Evolutionary conservation across 2,797 vertebrate genomes (phyloP), one percentile per base, ranked within the genome.

Genomic region (Melanotaenia pygmaea): DNA sequence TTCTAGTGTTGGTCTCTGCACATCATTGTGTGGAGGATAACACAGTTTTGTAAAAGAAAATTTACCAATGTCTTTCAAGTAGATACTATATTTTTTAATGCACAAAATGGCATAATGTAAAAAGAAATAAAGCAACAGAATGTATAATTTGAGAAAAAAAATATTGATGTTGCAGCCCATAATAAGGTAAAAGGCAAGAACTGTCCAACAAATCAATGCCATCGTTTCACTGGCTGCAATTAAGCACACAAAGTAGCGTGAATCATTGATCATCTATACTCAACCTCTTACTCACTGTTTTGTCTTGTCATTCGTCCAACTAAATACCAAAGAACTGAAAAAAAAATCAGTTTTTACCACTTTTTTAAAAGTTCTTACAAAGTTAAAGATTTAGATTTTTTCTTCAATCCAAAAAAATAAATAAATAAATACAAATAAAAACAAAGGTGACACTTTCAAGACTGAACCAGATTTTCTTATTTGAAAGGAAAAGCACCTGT

Each of bases 181-280:
- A 0, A 53, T n/a, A 34, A 74, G 79, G 77, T 87, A 77, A 86
- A 72, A 76, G 70, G 60, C 82, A 34, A 76, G 40, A 64, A 30
- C 28, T 62, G n/a, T 58, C 73, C 20, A 78, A 70, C 65, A 66
- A 77, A 87, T 88, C 86, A 77, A 76, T 89, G 66, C 64, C 37
- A 43, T 20, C 64, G 68, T 68, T 80, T 87, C 38, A 75, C 30
- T 64, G 59, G 58, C 32, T 80, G 66, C 72, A 83, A 73, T 84
- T 85, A 84, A 70, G 9, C 28, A 54, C 38, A 79, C 60, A 59
- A 45, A 4, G 74, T 57, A 59, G 43, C 16, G 18, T 47, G 47
- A 45, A 43, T 79, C 34, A 80, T 74, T 78, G 57, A 83, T 86
- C 22, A 62, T 73, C 53, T 63, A 67, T 43, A 34, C 64, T 69